Evolutionary conservation across 2,797 vertebrate genomes (phyloP), one percentile per base, ranked within the genome.

Genomic region (Sphaeramia orbicularis): DNA sequence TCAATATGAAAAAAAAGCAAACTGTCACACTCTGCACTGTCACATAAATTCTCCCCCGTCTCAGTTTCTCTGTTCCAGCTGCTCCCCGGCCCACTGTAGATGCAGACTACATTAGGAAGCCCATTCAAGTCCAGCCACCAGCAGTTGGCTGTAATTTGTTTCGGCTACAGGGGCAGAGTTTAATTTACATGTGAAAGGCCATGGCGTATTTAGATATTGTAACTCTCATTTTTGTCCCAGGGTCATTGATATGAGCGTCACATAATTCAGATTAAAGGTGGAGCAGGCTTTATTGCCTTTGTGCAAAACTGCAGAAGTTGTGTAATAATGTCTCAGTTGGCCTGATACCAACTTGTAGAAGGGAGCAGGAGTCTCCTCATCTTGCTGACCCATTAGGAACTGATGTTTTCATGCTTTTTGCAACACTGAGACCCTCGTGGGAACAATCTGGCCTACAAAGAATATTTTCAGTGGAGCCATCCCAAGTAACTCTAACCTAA

Each of bases 81-180:
- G 89, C 90, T 90, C 86, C 84, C 77, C 78, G 4, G 78, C 86
- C 76, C 89, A 91, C 92, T 92, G 91, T 92, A 93, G 85, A 85
- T 88, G 83, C 89, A 85, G 87, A 87, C 88, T 90, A 89, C 91
- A 89, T 90, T 90, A 91, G 77, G 69, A 90, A 75, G 68, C 83
- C 91, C 88, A 92, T 93, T 93, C 89, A 89, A 64, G 85, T 84
- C 84, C 86, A 88, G 80, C 87, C 89, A 89, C 89, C 86, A 92
- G 89, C 89, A 91, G 87, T 91, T 91, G 89, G 89, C 89, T 88
- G 78, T 91, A 88, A 93, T 93, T 92, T 92, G 92, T 93, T 89
- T 91, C 85, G 88, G 89, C 86, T 85, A 55, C 70, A 86, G 89
- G 80, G 82, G 82, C 84, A 87, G 78, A 89, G 85, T 84, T 80